Evolutionary conservation across 2,888 invertebrate species (phyloP).

Genomic region (Phymatocera aterrima): DNA sequence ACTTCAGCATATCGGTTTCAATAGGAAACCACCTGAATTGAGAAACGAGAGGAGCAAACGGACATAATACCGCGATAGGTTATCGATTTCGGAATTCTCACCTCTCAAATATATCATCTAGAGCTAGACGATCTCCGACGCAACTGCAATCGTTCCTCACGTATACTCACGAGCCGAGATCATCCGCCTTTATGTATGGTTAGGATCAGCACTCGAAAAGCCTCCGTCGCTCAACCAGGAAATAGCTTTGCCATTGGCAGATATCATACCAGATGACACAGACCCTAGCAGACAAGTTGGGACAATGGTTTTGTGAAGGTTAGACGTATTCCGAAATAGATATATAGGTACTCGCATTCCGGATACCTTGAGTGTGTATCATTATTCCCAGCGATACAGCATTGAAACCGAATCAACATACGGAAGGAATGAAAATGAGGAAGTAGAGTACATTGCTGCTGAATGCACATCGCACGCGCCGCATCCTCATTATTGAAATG

Average conservation of each 20-base stretch:
- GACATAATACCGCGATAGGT: neutral
- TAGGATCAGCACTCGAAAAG: neutral
- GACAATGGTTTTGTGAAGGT: neutral
- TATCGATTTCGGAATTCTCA: neutral
- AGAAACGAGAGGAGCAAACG: neutral
- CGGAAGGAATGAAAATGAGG: neutral
- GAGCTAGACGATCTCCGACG: neutral
- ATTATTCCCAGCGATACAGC: no score
- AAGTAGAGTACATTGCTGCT: no score
- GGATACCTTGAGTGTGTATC: neutral
- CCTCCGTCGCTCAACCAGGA: neutral
- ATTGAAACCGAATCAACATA: neutral
- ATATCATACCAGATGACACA: neutral
- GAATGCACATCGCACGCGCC: neutral
- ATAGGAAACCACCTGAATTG: neutral
- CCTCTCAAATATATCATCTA: neutral
- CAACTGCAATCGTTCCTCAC: neutral
- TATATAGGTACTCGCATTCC: neutral
- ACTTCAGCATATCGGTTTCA: neutral
- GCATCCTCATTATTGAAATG: neutral
- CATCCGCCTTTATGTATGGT: neutral
- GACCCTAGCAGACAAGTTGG: neutral
- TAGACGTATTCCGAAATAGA: no score
- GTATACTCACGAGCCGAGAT: neutral
- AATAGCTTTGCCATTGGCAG: conserved; percentile 1